Base-by-base conservation (phyloP, 2,113 vertebrate genomes). In the Panthera leo region DNA sequence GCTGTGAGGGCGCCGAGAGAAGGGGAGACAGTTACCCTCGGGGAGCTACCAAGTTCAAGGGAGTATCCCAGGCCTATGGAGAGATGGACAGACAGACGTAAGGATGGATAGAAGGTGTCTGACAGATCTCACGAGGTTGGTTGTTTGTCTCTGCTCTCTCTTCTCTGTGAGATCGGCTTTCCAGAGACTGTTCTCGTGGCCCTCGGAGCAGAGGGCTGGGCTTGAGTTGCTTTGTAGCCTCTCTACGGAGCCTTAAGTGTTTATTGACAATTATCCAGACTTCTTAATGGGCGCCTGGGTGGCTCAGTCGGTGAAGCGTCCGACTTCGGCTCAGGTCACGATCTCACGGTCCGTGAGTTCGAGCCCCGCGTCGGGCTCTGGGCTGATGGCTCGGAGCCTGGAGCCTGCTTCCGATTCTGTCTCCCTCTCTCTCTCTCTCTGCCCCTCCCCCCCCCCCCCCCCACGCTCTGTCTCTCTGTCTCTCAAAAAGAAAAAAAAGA, bases 401-500 rank as follows among this genome's bases (percentile, higher is more conserved):
- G 55, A 7, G 55, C 55, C 55, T 58, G 55, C 55, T 58, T 58
- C 5, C 0, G 18, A 58, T 58, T 21, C 55, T 58, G 55, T 58
- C 51, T 14, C 51, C 13, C 51, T 51, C 55, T 58, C 5, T 16
- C 45, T 45, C 45, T 58, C 55, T 58, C 55, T 19, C 55, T 19
- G 55, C 55, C 55, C 55, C 16, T 0, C 16, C 1, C 55, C 16
- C 1, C 16, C 1, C 45, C 1, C 1, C 53, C 18, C 55, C 55
- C 0, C 55, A 58, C 2, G 5, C 55, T 58, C 55, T 7, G 55
- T 58, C 55, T 19, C 55, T 58, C 16, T 58, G 21, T 19, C 55
- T 58, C 55, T 58, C 58, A 61, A 61, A 61, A 61, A 61, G 58
- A 61, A 61, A 58, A 58, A 58, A 23, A 23, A 58, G 21, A 58